Percentiles rank a stretch among this genome's conserved stretches.
Conservation (phyloP, 2,797 vertebrate species). For the Sebastes goodei region DNA sequence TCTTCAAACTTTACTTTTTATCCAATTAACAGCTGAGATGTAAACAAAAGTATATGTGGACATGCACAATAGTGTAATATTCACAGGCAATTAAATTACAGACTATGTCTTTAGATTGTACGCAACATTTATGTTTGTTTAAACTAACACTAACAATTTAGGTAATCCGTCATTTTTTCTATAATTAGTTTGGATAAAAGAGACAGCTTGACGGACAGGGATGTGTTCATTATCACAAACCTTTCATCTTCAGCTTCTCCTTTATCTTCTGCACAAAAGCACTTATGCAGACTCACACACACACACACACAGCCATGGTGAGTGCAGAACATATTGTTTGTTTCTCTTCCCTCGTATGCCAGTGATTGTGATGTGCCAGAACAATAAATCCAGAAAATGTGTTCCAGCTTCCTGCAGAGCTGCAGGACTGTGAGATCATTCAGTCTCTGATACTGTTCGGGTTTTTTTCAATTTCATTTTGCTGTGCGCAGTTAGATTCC, state of each 20-base stretch:
- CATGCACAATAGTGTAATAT: background rate
- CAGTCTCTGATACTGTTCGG: constrained; percentile 5
- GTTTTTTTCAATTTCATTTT: constrained; percentile 18
- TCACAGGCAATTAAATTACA: background rate
- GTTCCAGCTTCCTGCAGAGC: constrained; percentile 45
- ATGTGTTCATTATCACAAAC: background rate
- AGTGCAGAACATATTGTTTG: constrained; percentile 43
- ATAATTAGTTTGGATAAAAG: background rate
- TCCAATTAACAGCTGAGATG: background rate
- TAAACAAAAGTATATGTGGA: background rate
- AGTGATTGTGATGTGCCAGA: constrained; percentile 45
- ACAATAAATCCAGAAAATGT: constrained; percentile 66
- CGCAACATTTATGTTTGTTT: background rate
- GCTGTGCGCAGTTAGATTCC: constrained; percentile 14
- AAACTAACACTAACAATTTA: background rate
- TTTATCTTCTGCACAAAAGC: constrained; percentile 13
- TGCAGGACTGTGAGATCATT: constrained; percentile 36
- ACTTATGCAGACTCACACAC: background rate
- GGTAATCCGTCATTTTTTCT: background rate
- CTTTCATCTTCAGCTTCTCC: constrained; percentile 9
- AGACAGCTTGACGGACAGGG: background rate
- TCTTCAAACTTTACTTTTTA: background rate
- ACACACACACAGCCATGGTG: constrained; percentile 2
- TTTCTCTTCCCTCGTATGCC: constrained; percentile 26
- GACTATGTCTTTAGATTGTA: background rate